Percentiles rank a stretch among this genome's conserved stretches.
These are phyloP conservation scores for Solenopsis fugax DNA, from an alignment of 1,140 invertebrate species.

Conservation along the genomic window DNA sequence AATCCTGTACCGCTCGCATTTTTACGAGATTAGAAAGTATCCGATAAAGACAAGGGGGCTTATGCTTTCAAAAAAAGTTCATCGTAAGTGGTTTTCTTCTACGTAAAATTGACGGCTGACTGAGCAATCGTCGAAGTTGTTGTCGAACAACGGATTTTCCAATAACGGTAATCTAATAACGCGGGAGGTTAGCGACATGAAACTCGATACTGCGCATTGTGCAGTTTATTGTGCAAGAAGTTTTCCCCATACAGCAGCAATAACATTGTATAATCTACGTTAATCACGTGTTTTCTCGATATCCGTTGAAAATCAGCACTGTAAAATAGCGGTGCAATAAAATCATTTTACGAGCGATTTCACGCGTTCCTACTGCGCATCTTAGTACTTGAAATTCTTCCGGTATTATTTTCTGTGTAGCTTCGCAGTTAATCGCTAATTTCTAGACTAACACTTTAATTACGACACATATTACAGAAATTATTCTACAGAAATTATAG, in stretches of 20 bases:
- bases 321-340: not conserved
- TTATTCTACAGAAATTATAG: not conserved
- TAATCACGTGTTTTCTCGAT: conserved; percentile 17
- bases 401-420: not conserved
- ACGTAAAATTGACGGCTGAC: not conserved
- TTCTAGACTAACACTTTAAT: not conserved
- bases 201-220: not conserved
- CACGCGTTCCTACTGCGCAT: conserved; percentile 17
- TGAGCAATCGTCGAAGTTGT: not conserved
- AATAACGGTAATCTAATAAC: conserved; percentile 45
- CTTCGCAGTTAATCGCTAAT: conserved; percentile 2
- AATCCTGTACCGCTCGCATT: not conserved
- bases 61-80: not conserved
- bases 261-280: conserved; percentile 11
- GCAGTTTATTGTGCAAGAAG: conserved; percentile 9
- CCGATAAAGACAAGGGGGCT: too few species aligned
- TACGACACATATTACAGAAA: not conserved
- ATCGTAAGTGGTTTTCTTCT: not conserved
- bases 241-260: not conserved
- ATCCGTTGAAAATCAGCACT: not conserved
- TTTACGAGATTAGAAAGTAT: not conserved
- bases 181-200: conserved; percentile 5
- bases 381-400: conserved; percentile 2
- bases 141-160: conserved; percentile 14
- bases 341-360: conserved; percentile 35